Conservation (phyloP, 1,140 invertebrate genomes). For the Rhopalosiphum maidis region DNA sequence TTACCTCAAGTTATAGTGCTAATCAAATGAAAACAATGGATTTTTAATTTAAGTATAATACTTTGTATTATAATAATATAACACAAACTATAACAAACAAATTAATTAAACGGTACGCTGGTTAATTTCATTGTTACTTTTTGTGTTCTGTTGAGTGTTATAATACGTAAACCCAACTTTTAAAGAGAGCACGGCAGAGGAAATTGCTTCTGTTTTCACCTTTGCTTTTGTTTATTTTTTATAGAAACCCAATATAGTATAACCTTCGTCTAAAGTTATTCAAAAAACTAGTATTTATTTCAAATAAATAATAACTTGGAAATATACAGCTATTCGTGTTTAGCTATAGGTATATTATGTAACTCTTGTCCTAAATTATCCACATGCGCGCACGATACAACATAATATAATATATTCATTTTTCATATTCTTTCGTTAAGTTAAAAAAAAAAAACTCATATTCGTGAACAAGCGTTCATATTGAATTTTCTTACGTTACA, state of each 20-base stretch:
- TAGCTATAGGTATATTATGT: not conserved
- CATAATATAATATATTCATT: not conserved
- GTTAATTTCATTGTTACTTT: slow-evolving; percentile 13
- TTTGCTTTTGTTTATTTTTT: not conserved
- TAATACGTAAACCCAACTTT: not conserved
- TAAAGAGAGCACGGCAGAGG: not conserved
- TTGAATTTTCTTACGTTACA: not conserved
- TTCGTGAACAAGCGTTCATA: not conserved
- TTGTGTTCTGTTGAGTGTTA: not conserved
- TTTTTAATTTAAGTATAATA: not conserved
- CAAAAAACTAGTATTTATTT: not conserved
- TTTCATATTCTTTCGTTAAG: not conserved
- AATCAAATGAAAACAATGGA: not conserved
- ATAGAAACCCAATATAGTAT: not conserved
- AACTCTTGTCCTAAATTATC: slow-evolving; percentile 24
- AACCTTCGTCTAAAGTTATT: not conserved
- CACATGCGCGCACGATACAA: not conserved
- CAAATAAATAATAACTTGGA: slow-evolving; percentile 2
- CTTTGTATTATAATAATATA: not conserved
- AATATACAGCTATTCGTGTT: not conserved
- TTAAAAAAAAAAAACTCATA: not conserved
- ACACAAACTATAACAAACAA: not conserved
- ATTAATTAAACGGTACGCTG: not conserved
- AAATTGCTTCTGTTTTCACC: not conserved
- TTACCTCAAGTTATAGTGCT: not conserved